Evolutionary conservation across 2,888 invertebrate species (phyloP).

Genomic region (Timema podura): DNA sequence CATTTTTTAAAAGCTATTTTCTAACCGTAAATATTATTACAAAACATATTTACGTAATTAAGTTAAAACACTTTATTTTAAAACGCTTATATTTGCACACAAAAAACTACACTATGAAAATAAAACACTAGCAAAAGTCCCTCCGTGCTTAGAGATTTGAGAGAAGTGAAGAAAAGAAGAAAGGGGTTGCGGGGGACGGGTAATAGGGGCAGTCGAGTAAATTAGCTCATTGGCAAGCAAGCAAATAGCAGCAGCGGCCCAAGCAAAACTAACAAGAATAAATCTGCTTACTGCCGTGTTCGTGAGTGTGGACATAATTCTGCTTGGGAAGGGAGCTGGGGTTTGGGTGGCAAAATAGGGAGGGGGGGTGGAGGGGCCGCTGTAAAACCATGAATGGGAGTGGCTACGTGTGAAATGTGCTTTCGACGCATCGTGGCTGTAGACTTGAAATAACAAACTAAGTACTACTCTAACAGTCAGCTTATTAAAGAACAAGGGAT

Average conservation of each 20-base stretch:
- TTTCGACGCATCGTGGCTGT: neutral
- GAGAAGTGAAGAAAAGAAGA: too few species aligned
- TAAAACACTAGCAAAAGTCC: too few species aligned
- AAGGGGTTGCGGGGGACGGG: too few species aligned
- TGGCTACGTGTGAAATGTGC: constrained; percentile 19
- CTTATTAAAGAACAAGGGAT: constrained; percentile 9
- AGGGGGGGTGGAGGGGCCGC: neutral
- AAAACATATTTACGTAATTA: too few species aligned
- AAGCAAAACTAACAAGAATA: constrained; percentile 11
- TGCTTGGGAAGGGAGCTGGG: neutral
- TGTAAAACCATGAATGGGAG: constrained; percentile 6
- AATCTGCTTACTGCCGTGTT: constrained; percentile 10
- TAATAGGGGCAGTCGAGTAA: constrained; percentile 9
- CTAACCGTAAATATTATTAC: too few species aligned
- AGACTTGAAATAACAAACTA: constrained; percentile 4
- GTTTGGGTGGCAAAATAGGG: neutral
- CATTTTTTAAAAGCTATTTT: too few species aligned
- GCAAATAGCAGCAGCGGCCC: neutral
- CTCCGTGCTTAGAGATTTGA: too few species aligned
- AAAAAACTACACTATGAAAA: too few species aligned
- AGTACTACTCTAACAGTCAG: neutral
- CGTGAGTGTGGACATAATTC: neutral
- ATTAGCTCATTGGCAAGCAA: neutral
- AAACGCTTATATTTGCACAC: too few species aligned
- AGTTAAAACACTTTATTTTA: too few species aligned